Evolutionary conservation across 1,140 invertebrate genomes (phyloP).

Genomic region (Saxidomus purpurata): DNA sequence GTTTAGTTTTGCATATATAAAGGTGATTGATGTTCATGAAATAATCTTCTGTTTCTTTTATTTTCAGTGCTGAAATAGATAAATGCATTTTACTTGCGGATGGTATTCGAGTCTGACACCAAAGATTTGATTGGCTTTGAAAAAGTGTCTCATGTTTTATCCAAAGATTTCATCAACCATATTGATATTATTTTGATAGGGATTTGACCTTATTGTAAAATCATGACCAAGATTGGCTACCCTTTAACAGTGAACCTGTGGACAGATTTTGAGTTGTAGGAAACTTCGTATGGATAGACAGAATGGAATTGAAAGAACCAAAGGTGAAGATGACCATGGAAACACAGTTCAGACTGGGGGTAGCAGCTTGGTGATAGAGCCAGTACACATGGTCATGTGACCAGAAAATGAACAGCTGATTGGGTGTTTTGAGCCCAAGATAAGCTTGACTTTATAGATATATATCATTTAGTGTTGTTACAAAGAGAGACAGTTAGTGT

Average conservation of each 20-base stretch:
- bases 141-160: neutral
- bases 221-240: slow-evolving; percentile 27
- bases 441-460: neutral
- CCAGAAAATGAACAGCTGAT: slow-evolving; percentile 16
- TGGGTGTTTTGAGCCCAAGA: neutral
- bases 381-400: slow-evolving; percentile 35
- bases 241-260: slow-evolving; percentile 61
- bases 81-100: neutral
- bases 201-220: neutral
- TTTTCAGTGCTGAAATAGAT: slow-evolving; percentile 59
- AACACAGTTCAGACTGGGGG: slow-evolving; percentile 64
- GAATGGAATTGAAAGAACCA: neutral
- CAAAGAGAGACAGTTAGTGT: no score
- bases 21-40: no score
- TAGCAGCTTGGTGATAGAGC: slow-evolving; percentile 31
- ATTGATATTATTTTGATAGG: slow-evolving; percentile 29
- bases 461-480: slow-evolving; percentile 22
- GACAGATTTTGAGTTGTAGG: neutral
- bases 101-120: neutral
- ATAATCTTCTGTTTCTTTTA: neutral
- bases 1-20: no score
- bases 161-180: slow-evolving; percentile 48
- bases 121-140: slow-evolving; percentile 9
- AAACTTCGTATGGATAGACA: neutral
- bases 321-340: neutral